Evolutionary conservation across 2,888 invertebrate genomes (phyloP), one percentile per base, ranked within the genome.

Genomic region (Acrobasis suavella): DNA sequence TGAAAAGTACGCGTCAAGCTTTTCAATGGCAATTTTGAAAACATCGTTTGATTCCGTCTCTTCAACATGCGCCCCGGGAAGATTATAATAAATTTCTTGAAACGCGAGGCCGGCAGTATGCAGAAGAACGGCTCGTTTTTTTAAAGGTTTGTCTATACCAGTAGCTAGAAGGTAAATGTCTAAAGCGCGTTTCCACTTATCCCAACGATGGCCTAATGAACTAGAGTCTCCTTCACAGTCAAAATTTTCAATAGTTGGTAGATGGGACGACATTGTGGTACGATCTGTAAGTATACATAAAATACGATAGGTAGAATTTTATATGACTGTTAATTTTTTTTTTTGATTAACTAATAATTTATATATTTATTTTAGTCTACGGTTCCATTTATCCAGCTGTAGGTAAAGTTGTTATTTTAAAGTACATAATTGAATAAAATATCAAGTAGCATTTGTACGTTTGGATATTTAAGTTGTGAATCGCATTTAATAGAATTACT

Each of bases 11-110:
- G 42, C 46, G 15, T 62, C 50, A 9, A 50, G 14, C n/a, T 50
- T 38, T 15, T 56, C 55, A n/a, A 38, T 38, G 6, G 32, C 37
- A 14, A 56, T n/a, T 56, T 56, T 39, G 37, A 56, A 56, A 37
- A 56, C 38, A 38, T 56, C 38, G 14, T n/a, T 56, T 7, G 14
- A n/a, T 2, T 56, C 39, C 6, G 38, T n/a, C 10, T 42, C 42
- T 42, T 42, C 42, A 10, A 42, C 42, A 8, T 42, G 42, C 42
- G 42, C 42, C 14, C 42, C 42, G 42, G 42, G 42, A 12, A 42
- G 42, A 14, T 42, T 42, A 5, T 42, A 42, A 14, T 42, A 42
- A 3, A 42, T 42, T 42, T 42, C 42, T 42, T 42, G 42, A 5
- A 42, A 14, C 12, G 12, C 42, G 10, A 14, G 10, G 12, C 42